phyloP scores from a whole-genome alignment of 2,113 vertebrate genomes.

The Xiphophorus couchianus region DNA sequence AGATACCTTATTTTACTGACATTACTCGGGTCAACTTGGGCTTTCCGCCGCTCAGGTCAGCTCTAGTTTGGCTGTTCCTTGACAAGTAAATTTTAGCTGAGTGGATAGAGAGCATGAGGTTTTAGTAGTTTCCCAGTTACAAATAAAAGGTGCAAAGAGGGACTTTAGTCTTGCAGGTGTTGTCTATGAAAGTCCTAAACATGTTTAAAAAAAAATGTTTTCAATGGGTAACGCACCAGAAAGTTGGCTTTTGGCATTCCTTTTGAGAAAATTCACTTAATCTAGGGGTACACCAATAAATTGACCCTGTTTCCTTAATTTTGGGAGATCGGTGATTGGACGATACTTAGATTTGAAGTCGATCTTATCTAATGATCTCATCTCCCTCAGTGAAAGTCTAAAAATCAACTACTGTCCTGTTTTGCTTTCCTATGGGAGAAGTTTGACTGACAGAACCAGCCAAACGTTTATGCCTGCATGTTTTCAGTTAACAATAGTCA shows the following conservation, averaged over 20 bases:
- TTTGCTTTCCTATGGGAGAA: too few relatives aligned
- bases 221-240: not conserved
- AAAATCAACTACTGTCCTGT: too few relatives aligned
- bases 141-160: not conserved
- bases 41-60: constrained; percentile 33
- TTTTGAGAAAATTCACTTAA: too few relatives aligned
- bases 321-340: too few relatives aligned
- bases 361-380: too few relatives aligned
- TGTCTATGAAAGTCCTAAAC: not conserved
- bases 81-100: constrained; percentile 25
- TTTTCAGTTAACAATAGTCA: too few relatives aligned
- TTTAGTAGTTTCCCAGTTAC: not conserved
- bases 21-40: constrained; percentile 40
- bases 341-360: too few relatives aligned
- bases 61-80: constrained; percentile 31
- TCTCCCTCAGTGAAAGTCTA: too few relatives aligned
- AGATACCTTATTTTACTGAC: constrained; percentile 47
- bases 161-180: not conserved
- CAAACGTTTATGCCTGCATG: too few relatives aligned
- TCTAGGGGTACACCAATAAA: too few relatives aligned
- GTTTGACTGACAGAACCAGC: too few relatives aligned
- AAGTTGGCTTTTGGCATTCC: not conserved
- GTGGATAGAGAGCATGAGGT: constrained; percentile 18
- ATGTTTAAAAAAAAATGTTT: not conserved
- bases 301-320: too few relatives aligned